Conservation (phyloP, 2,113 vertebrate species). For the Catharus bicknelli region DNA sequence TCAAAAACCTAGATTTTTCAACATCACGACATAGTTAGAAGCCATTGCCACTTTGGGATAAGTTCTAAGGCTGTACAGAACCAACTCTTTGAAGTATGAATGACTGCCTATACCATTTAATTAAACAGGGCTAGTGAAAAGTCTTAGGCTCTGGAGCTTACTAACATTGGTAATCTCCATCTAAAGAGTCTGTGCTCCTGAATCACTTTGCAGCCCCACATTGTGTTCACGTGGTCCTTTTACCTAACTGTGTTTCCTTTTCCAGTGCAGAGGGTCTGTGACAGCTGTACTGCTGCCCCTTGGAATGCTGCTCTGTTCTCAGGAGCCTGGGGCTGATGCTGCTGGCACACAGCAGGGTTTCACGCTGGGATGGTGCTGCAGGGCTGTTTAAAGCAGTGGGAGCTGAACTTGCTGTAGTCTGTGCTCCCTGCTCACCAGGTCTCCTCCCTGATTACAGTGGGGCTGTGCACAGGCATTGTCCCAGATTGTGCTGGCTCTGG, state of each 20-base stretch:
- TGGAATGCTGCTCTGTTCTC: neutral
- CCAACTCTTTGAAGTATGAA: neutral
- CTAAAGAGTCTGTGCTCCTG: neutral
- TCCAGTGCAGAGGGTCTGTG: neutral
- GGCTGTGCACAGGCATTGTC: neutral
- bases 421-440: neutral
- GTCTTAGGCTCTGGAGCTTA: neutral
- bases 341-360: neutral
- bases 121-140: neutral
- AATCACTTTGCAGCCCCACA: neutral
- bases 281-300: neutral
- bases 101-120: neutral
- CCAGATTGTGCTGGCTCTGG: neutral
- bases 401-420: fast-evolving
- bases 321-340: neutral
- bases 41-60: neutral
- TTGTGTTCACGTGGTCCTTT: neutral
- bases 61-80: constrained; percentile 23
- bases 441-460: neutral
- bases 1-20: constrained; percentile 37
- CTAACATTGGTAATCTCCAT: neutral
- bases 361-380: fast-evolving
- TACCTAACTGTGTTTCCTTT: neutral
- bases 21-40: constrained; percentile 19
- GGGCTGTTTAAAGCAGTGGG: neutral